These are phyloP conservation scores for Aleiodes alternator DNA, from an alignment of 2,888 invertebrate genomes.

Conservation along the genomic window DNA sequence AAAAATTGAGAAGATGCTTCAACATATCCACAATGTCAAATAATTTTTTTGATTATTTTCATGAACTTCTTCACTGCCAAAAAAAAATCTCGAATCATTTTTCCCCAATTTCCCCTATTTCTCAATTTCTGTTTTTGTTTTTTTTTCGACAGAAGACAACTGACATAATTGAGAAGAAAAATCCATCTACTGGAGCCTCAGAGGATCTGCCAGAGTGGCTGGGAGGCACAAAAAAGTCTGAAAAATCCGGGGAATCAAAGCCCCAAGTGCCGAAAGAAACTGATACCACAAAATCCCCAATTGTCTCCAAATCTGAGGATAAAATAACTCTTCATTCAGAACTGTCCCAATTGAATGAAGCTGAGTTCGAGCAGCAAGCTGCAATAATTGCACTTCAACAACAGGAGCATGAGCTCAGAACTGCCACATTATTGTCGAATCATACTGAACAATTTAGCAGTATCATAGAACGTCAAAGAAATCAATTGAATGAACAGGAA, in stretches of 20 bases:
- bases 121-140: too few relatives aligned
- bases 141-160: neutral
- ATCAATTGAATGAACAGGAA: conserved; percentile 64
- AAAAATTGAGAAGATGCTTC: too few relatives aligned
- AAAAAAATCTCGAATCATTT: too few relatives aligned
- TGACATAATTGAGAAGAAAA: neutral
- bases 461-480: conserved; percentile 62
- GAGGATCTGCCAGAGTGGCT: conserved; percentile 71
- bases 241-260: conserved; percentile 46
- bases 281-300: neutral
- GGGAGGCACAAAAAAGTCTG: conserved; percentile 60
- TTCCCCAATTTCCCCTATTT: too few relatives aligned
- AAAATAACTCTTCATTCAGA: conserved; percentile 50
- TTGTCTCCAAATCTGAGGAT: neutral
- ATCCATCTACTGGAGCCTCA: neutral
- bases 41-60: too few relatives aligned
- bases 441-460: conserved; percentile 66
- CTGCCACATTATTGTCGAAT: conserved; percentile 63
- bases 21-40: too few relatives aligned
- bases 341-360: conserved; percentile 59
- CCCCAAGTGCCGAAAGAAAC: conserved; percentile 5
- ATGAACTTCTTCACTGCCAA: too few relatives aligned
- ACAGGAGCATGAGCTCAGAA: conserved; percentile 67
- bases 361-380: conserved; percentile 67
- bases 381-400: conserved; percentile 67